phyloP scores from a whole-genome alignment of 1,140 invertebrate genomes.

The Drosophila oshimai region DNA sequence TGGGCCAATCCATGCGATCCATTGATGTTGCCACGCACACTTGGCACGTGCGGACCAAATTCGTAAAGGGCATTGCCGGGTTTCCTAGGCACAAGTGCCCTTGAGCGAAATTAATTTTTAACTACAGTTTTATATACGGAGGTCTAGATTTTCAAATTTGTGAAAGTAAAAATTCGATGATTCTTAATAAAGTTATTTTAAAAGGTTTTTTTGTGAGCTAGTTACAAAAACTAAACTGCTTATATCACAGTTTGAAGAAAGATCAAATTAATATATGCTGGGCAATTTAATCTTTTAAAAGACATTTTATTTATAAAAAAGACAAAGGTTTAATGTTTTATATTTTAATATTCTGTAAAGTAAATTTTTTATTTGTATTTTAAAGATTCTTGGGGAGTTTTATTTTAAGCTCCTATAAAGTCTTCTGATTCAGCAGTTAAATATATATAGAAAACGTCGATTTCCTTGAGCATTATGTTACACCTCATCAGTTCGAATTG shows the following conservation, averaged over 20 bases:
- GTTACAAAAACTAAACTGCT: too few relatives aligned
- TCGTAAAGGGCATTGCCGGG: slow-evolving; percentile 27
- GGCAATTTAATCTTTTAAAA: too few relatives aligned
- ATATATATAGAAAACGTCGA: slow-evolving; percentile 30
- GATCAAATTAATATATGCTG: too few relatives aligned
- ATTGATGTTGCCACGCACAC: slow-evolving; percentile 15
- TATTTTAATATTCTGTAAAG: too few relatives aligned
- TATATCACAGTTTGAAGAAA: too few relatives aligned
- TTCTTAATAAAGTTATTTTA: too few relatives aligned
- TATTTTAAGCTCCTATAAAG: slow-evolving; percentile 33
- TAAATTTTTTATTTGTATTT: slow-evolving; percentile 1
- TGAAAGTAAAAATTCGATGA: too few relatives aligned
- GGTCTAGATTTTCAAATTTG: too few relatives aligned
- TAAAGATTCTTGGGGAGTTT: slow-evolving; percentile 4
- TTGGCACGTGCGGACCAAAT: slow-evolving; percentile 52
- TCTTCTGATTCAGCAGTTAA: slow-evolving; percentile 28
- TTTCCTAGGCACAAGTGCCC: background rate
- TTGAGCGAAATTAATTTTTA: background rate
- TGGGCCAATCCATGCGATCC: slow-evolving; percentile 32
- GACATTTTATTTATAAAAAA: too few relatives aligned
- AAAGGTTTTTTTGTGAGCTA: too few relatives aligned
- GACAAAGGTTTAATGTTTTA: too few relatives aligned
- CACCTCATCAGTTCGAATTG: slow-evolving; percentile 69
- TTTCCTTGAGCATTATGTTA: slow-evolving; percentile 61
- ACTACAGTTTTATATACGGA: too few relatives aligned